These are phyloP conservation scores for Dipodomys ordii DNA, from an alignment of 2,113 vertebrate species.

Conservation along the genomic window DNA sequence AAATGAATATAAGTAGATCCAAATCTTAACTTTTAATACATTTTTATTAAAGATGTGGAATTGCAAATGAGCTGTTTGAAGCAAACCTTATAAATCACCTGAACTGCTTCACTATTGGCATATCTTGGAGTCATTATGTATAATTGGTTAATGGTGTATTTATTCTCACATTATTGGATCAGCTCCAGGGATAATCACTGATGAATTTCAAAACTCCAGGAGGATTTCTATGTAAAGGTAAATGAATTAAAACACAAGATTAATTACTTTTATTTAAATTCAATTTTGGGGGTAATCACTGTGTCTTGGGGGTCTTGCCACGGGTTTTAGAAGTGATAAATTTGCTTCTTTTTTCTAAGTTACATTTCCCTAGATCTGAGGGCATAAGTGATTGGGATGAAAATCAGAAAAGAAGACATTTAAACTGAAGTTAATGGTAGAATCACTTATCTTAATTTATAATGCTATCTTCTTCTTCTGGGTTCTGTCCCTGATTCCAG, in stretches of 20 bases:
- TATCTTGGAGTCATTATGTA: constrained; percentile 80
- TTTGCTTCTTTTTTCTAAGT: constrained; percentile 79
- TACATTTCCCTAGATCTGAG: constrained; percentile 76
- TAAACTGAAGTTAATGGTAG: constrained; percentile 73
- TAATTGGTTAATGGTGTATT: constrained; percentile 84
- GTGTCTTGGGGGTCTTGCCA: constrained; percentile 76
- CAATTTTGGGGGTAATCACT: constrained; percentile 76
- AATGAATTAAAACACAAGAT: constrained; percentile 81
- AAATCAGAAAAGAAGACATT: constrained; percentile 78
- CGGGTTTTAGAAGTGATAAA: constrained; percentile 83
- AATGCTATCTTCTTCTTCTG: neutral
- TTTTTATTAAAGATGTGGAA: constrained; percentile 71
- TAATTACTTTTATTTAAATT: constrained; percentile 86
- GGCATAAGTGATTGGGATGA: constrained; percentile 77
- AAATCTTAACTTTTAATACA: constrained; percentile 6
- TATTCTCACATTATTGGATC: constrained; percentile 81
- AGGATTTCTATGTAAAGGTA: constrained; percentile 78
- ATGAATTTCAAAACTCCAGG: constrained; percentile 81
- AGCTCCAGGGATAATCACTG: constrained; percentile 80
- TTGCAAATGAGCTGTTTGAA: constrained; percentile 59
- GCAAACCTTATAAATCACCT: constrained; percentile 82
- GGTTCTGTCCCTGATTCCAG: too few relatives aligned
- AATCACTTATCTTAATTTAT: neutral
- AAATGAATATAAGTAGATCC: neutral
- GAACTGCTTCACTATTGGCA: constrained; percentile 69